Base-by-base conservation (phyloP, 2,888 invertebrate species). In the Oscheius sp. region DNA sequence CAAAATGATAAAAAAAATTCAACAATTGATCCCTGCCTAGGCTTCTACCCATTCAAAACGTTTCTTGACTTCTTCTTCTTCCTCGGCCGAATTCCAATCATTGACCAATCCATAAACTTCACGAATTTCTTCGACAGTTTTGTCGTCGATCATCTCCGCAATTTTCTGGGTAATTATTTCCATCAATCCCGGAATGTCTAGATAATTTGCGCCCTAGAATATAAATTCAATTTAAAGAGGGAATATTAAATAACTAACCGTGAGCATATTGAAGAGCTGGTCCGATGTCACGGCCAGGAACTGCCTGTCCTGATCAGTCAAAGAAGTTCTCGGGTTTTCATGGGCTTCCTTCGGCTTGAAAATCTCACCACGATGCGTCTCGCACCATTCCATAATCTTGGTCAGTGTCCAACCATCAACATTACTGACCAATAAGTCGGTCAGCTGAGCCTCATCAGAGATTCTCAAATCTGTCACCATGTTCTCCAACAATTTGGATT, bases 121-220 rank as follows among this genome's bases (percentile, higher is more conserved):
- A 0, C 66, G 25, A 21, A 66, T 66, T 29, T 66, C 66, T 21
- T 66, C 66, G 25, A 52, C 23, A 7, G 49, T 52, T 7, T 66
- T 46, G 16, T 52, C 66, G 9, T 25, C 23, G 52, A 21, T 21
- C 66, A 66, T 66, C n/a, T 66, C 49, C 52, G 66, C 66, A 25
- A 66, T 66, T n/a, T 66, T 66, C 66, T 66, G 66, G 18, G 66
- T 66, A 52, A 66, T 66, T 49, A 66, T 66, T 29, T 66, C 66
- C 52, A 46, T 46, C 27, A 66, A 9, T 7, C 66, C 66, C 12
- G 49, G 66, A 35, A 66, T 66, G 29, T 66, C 66, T 13, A 66
- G 66, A 52, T 29, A 66, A 29, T 66, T 52, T 21, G 66, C 46
- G 13, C 9, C 66, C 66, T 66, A 29, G 49, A 21, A 21, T 18